These are phyloP conservation scores for Terebella lapidaria DNA, from an alignment of 2,888 invertebrate genomes.

Conservation along the genomic window DNA sequence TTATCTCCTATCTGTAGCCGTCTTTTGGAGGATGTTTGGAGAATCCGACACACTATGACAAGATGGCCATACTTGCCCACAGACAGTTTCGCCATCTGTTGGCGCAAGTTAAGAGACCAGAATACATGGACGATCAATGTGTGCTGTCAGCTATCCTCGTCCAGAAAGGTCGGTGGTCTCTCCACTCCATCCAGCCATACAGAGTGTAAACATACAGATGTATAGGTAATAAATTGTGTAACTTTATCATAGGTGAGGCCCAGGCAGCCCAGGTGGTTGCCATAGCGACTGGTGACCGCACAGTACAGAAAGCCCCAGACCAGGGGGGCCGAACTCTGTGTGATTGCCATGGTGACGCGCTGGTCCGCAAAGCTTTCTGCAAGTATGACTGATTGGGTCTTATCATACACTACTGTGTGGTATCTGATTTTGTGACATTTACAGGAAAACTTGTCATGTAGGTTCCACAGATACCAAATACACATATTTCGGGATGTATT, in stretches of 20 bases:
- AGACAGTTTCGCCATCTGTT: background rate
- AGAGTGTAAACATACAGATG: no score
- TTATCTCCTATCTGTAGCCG: background rate
- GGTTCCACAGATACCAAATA: no score
- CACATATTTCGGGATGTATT: no score
- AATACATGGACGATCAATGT: constrained; percentile 26
- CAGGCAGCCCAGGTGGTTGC: constrained; percentile 47
- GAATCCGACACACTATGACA: background rate
- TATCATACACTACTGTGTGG: no score
- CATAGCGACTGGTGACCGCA: constrained; percentile 46
- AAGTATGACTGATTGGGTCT: background rate
- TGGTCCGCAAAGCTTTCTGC: constrained; percentile 39
- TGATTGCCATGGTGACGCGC: constrained; percentile 44
- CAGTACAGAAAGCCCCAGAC: constrained; percentile 31
- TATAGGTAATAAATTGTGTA: no score
- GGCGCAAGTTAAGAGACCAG: background rate
- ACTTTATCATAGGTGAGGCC: constrained; percentile 31
- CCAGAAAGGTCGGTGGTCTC: background rate
- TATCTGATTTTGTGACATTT: no score
- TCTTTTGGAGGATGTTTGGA: background rate
- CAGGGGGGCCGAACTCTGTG: constrained; percentile 41
- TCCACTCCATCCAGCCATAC: no score
- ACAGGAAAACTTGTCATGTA: no score
- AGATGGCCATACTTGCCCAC: background rate
- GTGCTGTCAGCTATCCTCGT: constrained; percentile 50